A percentile compares a stretch with the other conserved stretches of the same genome.
phyloP scores from a whole-genome alignment of 2,113 vertebrate species.

The Glareola pratincola region DNA sequence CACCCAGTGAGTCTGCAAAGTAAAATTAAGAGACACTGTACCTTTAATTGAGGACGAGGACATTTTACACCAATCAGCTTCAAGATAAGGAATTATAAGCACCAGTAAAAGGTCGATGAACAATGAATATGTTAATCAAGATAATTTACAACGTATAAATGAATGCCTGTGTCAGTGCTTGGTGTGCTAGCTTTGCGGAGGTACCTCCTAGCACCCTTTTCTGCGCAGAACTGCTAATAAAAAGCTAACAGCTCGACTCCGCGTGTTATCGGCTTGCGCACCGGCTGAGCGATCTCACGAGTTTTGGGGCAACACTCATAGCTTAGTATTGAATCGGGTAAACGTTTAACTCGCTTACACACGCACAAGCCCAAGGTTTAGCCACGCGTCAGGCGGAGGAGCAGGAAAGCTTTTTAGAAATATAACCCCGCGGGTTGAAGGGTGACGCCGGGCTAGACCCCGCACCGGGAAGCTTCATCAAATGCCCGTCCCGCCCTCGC shows the following conservation, averaged over 20 bases:
- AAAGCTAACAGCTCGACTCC: not conserved
- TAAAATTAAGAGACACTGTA: not conserved
- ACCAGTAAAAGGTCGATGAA: not conserved
- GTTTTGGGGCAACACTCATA: not conserved
- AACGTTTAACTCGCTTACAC: fast-evolving
- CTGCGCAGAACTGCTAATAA: not conserved
- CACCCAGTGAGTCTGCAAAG: not conserved
- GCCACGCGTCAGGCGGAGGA: fast-evolving
- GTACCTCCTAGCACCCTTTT: not conserved
- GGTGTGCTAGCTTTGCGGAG: not conserved
- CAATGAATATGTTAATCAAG: not conserved
- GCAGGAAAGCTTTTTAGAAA: too few relatives aligned
- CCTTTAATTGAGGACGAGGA: not conserved
- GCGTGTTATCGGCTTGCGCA: not conserved
- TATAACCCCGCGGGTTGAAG: fast-evolving
- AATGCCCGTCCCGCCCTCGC: not conserved
- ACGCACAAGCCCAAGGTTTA: fast-evolving
- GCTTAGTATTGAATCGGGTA: fast-evolving
- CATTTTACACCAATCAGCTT: not conserved
- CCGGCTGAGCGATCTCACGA: not conserved
- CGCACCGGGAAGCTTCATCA: not conserved
- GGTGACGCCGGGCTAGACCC: not conserved
- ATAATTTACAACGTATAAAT: not conserved
- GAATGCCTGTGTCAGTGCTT: not conserved
- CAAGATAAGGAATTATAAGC: not conserved